Conservation (phyloP, 2,113 vertebrate species). For the Hypocryptadius cinnamomeus region DNA sequence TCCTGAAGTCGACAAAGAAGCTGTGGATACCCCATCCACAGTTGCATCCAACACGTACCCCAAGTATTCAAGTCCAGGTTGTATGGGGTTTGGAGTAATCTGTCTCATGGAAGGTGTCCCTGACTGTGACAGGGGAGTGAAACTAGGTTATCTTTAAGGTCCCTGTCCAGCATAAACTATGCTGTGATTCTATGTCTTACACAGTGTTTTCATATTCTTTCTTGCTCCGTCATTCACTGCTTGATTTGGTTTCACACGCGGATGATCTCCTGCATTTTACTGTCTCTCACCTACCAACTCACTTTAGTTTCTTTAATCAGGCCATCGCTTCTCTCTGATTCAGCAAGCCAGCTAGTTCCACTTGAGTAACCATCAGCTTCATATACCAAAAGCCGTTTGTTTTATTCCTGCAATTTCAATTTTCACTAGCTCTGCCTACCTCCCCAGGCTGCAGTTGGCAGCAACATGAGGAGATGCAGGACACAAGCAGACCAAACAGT, state of each 20-base stretch:
- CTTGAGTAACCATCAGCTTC: neutral
- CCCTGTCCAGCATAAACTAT: neutral
- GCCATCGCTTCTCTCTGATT: neutral
- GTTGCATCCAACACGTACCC: neutral
- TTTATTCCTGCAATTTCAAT: neutral
- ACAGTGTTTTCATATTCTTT: neutral
- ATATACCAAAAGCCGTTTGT: neutral
- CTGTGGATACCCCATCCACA: neutral
- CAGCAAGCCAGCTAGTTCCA: neutral
- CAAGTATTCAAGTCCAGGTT: neutral
- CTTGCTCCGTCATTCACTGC: rapidly evolving
- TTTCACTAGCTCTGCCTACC: neutral
- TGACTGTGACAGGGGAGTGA: neutral
- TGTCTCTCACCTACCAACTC: neutral
- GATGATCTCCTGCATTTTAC: neutral
- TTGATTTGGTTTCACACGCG: neutral
- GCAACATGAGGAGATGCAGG: neutral
- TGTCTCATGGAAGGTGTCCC: neutral
- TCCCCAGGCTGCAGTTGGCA: rapidly evolving
- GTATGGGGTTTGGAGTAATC: neutral
- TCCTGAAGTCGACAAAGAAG: neutral
- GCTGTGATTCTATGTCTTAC: neutral
- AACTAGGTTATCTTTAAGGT: neutral
- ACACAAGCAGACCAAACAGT: neutral
- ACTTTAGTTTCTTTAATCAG: neutral